Conservation (phyloP, 1,140 invertebrate genomes). For the Euwallacea similis region DNA sequence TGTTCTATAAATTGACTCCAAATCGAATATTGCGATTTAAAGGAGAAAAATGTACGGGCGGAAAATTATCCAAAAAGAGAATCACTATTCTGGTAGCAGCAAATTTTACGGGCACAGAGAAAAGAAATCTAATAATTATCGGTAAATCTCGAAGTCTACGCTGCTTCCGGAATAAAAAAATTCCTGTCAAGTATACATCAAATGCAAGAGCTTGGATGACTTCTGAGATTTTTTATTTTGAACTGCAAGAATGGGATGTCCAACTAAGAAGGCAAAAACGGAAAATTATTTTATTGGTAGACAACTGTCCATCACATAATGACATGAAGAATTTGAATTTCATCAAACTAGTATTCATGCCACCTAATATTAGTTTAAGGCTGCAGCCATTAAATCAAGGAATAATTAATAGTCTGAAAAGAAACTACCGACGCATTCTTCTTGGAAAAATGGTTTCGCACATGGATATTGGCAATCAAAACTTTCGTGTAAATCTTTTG, state of each 20-base stretch:
- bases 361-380: constrained; percentile 38
- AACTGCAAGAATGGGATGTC: constrained; percentile 31
- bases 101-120: constrained; percentile 41
- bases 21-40: constrained; percentile 49
- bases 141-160: constrained; percentile 53
- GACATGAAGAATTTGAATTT: constrained; percentile 31
- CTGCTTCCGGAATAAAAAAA: constrained; percentile 51
- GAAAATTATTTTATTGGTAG: constrained; percentile 39
- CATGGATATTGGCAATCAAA: constrained; percentile 7
- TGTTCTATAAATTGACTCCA: constrained; percentile 53
- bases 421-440: constrained; percentile 25
- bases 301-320: constrained; percentile 40
- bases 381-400: constrained; percentile 43
- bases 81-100: constrained; percentile 45
- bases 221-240: constrained; percentile 34
- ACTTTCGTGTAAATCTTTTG: constrained; percentile 6
- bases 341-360: constrained; percentile 40
- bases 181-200: constrained; percentile 47
- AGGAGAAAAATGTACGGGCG: constrained; percentile 47
- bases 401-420: constrained; percentile 39
- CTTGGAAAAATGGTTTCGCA: constrained; percentile 1
- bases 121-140: constrained; percentile 45
- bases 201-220: constrained; percentile 57
- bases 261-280: constrained; percentile 24
- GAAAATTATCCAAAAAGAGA: constrained; percentile 53